phyloP scores from a whole-genome alignment of 53 echinoderm and acorn worm species.

The Zoroaster sp. region DNA sequence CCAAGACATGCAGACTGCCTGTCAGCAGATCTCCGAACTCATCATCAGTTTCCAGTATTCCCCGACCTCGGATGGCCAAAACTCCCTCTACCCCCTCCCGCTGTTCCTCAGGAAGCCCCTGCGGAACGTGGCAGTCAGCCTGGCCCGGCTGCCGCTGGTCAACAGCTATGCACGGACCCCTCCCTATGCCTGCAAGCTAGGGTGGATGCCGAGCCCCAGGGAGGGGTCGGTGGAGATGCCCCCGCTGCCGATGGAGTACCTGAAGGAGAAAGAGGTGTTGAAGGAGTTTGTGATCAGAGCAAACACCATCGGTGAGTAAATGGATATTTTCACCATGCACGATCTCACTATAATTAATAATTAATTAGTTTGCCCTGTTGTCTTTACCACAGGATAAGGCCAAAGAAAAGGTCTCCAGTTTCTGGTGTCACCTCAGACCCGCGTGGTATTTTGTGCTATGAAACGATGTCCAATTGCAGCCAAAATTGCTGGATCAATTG shows the following conservation, averaged over 20 bases:
- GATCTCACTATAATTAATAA: no score
- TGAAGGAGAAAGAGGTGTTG: conserved; percentile 92
- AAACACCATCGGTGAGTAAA: conserved; percentile 87
- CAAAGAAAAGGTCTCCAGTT: no score
- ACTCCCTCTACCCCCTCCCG: conserved; percentile 24
- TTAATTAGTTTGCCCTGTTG: no score
- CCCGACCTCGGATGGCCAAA: conserved; percentile 16
- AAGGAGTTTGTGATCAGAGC: conserved; percentile 87
- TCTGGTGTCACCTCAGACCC: no score
- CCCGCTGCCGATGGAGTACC: conserved; percentile 87
- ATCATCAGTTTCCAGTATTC: conserved; percentile 64
- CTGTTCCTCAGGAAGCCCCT: conserved; percentile 83
- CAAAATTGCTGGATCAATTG: no score
- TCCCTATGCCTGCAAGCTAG: conserved; percentile 91
- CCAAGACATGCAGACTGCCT: conserved; percentile 52
- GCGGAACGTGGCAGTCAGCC: conserved; percentile 67
- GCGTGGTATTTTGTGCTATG: no score
- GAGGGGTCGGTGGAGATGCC: conserved; percentile 70
- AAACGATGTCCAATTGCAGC: no score
- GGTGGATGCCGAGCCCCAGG: conserved; percentile 81
- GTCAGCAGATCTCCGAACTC: conserved; percentile 76
- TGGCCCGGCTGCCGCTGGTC: conserved; percentile 88
- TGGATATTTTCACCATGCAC: no score
- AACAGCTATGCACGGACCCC: conserved; percentile 89
- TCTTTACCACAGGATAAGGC: no score